Evolutionary conservation across 2,888 invertebrate species (phyloP), one percentile per base, ranked within the genome.

Genomic region (Melinaea menophilus): DNA sequence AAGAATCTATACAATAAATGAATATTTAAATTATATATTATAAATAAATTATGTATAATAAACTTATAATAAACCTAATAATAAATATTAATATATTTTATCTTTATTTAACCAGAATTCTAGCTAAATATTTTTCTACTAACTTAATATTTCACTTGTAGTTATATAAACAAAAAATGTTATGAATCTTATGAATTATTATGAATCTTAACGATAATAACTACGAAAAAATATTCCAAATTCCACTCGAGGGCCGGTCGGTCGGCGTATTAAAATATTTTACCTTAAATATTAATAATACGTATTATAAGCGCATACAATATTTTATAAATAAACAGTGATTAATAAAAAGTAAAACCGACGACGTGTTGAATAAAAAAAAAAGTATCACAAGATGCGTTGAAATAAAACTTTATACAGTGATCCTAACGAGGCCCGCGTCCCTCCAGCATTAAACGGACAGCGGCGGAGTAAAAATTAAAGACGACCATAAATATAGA

Each of bases 341-440:
- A 86, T 86, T 84, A 85, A 85, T 85, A 88, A 85, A 87, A 88
- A 82, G 77, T 82, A 80, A 86, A 85, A 75, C 77, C 81, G 82
- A 88, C 84, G 84, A 87, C 71, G 82, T 84, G 84, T 88, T 85
- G 81, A 85, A 81, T 80, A 83, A 86, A 86, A 72, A 78, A 84
- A 82, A 82, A 78, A 76, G 22, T 22, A 78, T 79, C 73, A 76
- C 74, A 75, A 79, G 82, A 79, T 77, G 80, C 82, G 83, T 85
- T 84, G 81, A 88, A 88, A 90, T 89, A 90, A 89, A 88, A 86
- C 87, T 87, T 87, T 86, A 89, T 90, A 86, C 85, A 86, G 83
- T 81, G 89, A 82, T 87, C 90, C 88, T 90, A 90, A 90, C 87
- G 80, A 81, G 80, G 81, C 78, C 84, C 78, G 77, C 79, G 81